These are phyloP conservation scores for Ifrita kowaldi DNA, from an alignment of 2,113 vertebrate species.

Conservation along the genomic window DNA sequence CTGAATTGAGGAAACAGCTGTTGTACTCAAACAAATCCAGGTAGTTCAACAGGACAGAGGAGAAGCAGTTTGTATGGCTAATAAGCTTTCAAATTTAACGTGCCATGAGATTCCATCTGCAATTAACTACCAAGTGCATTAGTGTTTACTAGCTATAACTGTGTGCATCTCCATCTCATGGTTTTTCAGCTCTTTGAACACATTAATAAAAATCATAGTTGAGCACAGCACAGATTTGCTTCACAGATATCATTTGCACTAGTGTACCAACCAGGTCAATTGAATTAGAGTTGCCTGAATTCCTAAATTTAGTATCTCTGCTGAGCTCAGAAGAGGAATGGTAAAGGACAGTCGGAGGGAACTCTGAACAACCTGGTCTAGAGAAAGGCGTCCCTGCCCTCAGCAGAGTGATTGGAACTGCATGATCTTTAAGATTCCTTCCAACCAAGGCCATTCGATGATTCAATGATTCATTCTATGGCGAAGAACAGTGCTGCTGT, in stretches of 20 bases:
- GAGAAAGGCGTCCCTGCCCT: not conserved
- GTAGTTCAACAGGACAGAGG: slow-evolving; percentile 4
- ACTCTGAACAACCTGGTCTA: not conserved
- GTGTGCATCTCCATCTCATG: not conserved
- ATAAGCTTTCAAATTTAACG: slow-evolving; percentile 30
- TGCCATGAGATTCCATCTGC: slow-evolving; percentile 38
- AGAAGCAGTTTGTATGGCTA: slow-evolving; percentile 23
- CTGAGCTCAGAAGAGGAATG: not conserved
- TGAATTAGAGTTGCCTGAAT: not conserved
- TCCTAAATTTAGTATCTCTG: not conserved
- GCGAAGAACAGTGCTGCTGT: not conserved
- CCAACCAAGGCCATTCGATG: not conserved
- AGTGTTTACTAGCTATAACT: not conserved
- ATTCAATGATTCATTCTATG: not conserved
- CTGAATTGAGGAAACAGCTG: slow-evolving; percentile 51
- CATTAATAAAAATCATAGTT: not conserved
- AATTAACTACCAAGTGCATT: slow-evolving; percentile 16
- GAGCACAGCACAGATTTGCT: not conserved
- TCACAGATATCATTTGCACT: not conserved
- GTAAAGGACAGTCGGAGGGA: not conserved
- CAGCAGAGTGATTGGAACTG: not conserved
- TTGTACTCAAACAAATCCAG: slow-evolving; percentile 42
- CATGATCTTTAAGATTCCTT: not conserved
- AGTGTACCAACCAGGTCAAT: not conserved
- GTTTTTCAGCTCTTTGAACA: not conserved